These are phyloP conservation scores for Spermophilus dauricus DNA, from an alignment of 2,113 vertebrate genomes.

Conservation along the genomic window DNA sequence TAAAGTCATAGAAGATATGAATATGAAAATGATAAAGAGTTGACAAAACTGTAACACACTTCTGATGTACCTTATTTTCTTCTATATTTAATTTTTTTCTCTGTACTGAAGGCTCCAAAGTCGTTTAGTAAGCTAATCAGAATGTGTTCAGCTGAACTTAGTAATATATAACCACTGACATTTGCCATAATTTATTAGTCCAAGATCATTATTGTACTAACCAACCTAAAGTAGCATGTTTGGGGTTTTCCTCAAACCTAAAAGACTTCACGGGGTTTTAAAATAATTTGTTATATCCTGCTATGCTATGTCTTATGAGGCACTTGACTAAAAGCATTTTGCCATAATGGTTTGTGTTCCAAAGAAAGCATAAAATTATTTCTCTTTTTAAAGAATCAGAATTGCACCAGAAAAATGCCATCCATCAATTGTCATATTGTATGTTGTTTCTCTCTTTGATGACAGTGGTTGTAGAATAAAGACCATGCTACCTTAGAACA, in stretches of 20 bases:
- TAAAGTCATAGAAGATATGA: not conserved
- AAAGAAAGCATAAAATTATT: conserved; percentile 55
- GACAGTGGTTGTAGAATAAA: not conserved
- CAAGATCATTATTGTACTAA: conserved; percentile 2
- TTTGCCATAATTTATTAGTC: conserved; percentile 60
- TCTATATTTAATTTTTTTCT: not conserved
- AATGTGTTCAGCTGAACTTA: conserved; percentile 48
- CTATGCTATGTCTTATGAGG: conserved; percentile 31
- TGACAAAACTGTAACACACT: not conserved
- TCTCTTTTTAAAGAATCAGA: conserved; percentile 52
- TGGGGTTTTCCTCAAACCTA: conserved; percentile 45
- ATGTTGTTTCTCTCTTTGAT: not conserved
- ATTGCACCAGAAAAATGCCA: not conserved
- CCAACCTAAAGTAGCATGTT: conserved; percentile 51
- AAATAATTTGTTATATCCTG: conserved; percentile 74
- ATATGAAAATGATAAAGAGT: conserved; percentile 30
- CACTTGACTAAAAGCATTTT: conserved; percentile 43
- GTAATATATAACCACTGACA: conserved; percentile 36
- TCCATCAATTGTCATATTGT: not conserved
- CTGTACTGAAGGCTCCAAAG: conserved; percentile 14
- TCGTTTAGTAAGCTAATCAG: conserved; percentile 55
- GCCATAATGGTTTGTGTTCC: conserved; percentile 51
- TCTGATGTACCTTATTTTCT: not conserved
- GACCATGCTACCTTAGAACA: not conserved
- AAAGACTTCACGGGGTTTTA: conserved; percentile 15